Conservation (phyloP, 2,888 invertebrate genomes). For the Eudasyphora cyanicolor region DNA sequence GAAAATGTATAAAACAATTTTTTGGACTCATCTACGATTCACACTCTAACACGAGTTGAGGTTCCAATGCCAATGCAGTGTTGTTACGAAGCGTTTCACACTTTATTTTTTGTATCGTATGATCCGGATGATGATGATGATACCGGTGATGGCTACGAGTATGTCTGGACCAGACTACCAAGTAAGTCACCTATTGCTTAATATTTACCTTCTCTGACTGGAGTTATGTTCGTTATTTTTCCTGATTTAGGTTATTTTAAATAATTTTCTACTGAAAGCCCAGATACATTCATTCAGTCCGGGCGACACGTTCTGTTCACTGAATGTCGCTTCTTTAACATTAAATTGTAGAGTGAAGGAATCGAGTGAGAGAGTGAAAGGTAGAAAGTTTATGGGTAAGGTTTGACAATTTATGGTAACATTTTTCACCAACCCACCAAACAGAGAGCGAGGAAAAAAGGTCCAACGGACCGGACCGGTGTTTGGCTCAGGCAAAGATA, state of each 20-base stretch:
- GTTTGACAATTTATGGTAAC: constrained; percentile 43
- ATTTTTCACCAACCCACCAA: constrained; percentile 3
- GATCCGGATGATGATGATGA: background rate
- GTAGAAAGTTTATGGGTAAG: constrained; percentile 40
- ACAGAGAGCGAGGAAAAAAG: background rate
- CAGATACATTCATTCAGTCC: background rate
- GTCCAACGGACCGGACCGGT: background rate
- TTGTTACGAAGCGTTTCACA: background rate
- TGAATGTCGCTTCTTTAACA: background rate
- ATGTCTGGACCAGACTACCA: background rate
- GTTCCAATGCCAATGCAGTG: background rate
- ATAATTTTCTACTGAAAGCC: constrained; percentile 18
- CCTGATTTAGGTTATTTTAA: constrained; percentile 12
- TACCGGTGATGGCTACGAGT: background rate
- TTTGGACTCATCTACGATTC: background rate
- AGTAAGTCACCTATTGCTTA: constrained; percentile 13
- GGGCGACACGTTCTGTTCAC: background rate
- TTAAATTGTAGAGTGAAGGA: background rate
- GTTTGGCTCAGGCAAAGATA: constrained; percentile 22
- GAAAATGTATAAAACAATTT: constrained; percentile 41
- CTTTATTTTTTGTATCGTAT: background rate
- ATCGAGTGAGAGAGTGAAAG: constrained; percentile 12
- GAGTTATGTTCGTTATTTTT: background rate
- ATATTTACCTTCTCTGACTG: constrained; percentile 15
- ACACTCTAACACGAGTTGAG: background rate